phyloP scores from a whole-genome alignment of 2,888 invertebrate species.

The Periphyllus acericola region DNA sequence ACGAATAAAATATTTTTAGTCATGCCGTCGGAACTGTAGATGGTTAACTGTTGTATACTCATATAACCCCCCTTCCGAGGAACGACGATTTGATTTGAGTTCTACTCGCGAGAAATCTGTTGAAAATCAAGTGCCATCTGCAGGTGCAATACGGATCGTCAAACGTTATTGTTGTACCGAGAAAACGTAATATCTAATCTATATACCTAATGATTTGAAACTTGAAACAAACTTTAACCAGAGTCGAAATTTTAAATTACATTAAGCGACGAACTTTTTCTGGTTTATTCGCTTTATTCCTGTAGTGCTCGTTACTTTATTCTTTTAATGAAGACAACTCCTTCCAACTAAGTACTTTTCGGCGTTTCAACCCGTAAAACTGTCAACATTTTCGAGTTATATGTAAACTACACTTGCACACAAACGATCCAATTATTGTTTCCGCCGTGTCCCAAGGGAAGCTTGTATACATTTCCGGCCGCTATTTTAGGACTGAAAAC shows the following conservation, averaged over 20 bases:
- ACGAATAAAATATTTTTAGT: too few relatives aligned
- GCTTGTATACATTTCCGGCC: neutral
- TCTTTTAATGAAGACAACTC: conserved; percentile 32
- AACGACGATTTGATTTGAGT: too few relatives aligned
- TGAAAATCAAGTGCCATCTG: too few relatives aligned
- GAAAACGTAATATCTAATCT: neutral
- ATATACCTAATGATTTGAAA: neutral
- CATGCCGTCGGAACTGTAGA: too few relatives aligned
- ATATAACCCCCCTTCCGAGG: too few relatives aligned
- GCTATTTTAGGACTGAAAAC: conserved; percentile 22
- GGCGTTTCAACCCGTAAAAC: conserved; percentile 29
- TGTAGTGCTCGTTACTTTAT: neutral
- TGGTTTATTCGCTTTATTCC: conserved; percentile 16
- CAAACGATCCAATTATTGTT: conserved; percentile 47
- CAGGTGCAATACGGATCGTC: neutral
- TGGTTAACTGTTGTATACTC: too few relatives aligned
- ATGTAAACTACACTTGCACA: conserved; percentile 39
- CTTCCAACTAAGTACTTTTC: conserved; percentile 14
- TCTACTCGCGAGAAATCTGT: too few relatives aligned
- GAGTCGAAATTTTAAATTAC: neutral
- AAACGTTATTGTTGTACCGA: neutral
- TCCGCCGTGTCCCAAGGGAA: neutral
- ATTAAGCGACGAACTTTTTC: neutral
- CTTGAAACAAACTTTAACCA: neutral
- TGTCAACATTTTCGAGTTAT: conserved; percentile 47